Evolutionary conservation across 2,888 invertebrate species (phyloP).

Genomic region (Metellina segmentata): DNA sequence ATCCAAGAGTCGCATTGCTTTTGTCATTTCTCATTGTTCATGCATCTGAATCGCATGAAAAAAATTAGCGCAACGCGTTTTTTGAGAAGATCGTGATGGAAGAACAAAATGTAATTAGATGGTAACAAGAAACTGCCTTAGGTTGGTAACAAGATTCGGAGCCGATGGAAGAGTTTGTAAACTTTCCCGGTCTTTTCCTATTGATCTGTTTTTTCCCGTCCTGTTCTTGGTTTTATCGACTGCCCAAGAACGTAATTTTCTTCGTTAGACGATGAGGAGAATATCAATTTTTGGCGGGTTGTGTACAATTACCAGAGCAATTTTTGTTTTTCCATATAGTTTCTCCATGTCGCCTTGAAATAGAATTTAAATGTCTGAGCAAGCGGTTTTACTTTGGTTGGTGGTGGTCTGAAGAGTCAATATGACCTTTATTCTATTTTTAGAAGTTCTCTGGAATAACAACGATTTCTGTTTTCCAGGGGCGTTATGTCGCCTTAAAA

Average conservation of each 20-base stretch:
- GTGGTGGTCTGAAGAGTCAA: no score
- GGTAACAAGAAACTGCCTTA: slow-evolving; percentile 58
- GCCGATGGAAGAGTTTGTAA: slow-evolving; percentile 65
- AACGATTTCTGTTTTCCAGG: no score
- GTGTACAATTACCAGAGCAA: slow-evolving; percentile 26
- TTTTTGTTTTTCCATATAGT: not conserved
- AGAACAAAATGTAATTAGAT: slow-evolving; percentile 62
- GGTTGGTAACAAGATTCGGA: slow-evolving; percentile 63
- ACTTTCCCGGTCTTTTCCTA: slow-evolving; percentile 47
- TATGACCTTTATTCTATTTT: no score
- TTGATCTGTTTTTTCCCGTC: slow-evolving; percentile 37
- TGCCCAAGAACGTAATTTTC: slow-evolving; percentile 57
- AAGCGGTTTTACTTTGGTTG: not conserved
- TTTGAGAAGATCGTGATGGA: slow-evolving; percentile 47
- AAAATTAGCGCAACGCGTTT: slow-evolving; percentile 40
- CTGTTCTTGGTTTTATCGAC: slow-evolving; percentile 21
- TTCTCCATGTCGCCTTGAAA: not conserved
- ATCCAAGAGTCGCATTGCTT: not conserved
- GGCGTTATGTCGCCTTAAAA: no score
- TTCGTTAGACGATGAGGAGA: slow-evolving; percentile 59
- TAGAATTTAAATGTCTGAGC: slow-evolving; percentile 9
- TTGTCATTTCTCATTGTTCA: slow-evolving; percentile 15
- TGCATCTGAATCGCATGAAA: slow-evolving; percentile 3
- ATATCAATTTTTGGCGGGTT: slow-evolving; percentile 50
- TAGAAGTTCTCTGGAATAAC: no score